phyloP scores from a whole-genome alignment of 2,797 vertebrate species.

The Dipus sagitta region DNA sequence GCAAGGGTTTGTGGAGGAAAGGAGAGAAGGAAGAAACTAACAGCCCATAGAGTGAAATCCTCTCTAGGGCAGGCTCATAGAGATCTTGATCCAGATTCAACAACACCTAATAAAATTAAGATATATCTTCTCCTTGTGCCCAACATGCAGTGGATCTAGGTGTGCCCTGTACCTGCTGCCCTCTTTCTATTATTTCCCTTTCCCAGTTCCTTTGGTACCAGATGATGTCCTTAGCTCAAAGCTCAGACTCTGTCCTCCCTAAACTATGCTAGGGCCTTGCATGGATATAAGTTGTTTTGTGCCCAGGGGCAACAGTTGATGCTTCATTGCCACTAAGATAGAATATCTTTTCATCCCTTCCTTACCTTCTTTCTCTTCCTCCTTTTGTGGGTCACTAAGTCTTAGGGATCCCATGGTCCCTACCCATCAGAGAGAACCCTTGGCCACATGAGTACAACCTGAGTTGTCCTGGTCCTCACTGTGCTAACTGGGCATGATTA shows the following conservation, averaged over 20 bases:
- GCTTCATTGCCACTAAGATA: not conserved
- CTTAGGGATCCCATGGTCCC: not conserved
- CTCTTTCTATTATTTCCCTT: not conserved
- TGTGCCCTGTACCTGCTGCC: not conserved
- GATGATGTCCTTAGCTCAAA: not conserved
- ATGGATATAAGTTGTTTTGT: not conserved
- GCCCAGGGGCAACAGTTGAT: not conserved
- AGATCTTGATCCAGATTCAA: not conserved
- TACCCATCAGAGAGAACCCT: not conserved
- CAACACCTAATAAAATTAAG: not conserved
- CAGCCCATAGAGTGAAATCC: not conserved
- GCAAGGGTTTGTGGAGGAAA: slow-evolving; percentile 27
- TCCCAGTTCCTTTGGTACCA: not conserved
- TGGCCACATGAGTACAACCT: not conserved
- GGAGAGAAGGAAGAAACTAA: slow-evolving; percentile 1
- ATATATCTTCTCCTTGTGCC: slow-evolving; percentile 24
- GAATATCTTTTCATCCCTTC: not conserved
- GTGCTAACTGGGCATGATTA: not conserved
- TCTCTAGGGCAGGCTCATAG: not conserved
- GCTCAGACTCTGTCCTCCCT: not conserved
- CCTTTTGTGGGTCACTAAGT: slow-evolving; percentile 14
- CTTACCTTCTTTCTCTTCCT: not conserved
- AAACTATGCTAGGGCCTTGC: not conserved
- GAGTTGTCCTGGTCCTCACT: not conserved
- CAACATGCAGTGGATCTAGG: not conserved